Evolutionary conservation across 2,797 vertebrate species (phyloP), one percentile per base, ranked within the genome.

Genomic region (Xenopus petersii): DNA sequence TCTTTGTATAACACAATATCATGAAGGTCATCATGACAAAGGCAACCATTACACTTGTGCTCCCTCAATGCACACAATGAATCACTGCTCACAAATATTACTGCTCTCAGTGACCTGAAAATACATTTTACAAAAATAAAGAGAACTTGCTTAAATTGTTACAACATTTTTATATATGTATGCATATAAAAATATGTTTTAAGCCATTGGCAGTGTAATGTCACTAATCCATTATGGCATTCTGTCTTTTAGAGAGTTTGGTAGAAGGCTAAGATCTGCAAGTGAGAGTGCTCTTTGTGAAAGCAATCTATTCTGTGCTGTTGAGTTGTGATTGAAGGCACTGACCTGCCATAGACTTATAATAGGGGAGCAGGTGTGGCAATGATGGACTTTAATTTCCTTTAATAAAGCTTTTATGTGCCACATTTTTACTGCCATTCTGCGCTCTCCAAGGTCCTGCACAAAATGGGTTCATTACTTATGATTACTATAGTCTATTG

Each of bases 401-500:
- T 98, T 99, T 99, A 99, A 99, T 99, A 99, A 99, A 98, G 96
- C 97, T 99, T 99, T 99, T 98, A 98, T 99, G 96, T 94, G 95
- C 93, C 95, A 95, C 97, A 97, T 97, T 99, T 97, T 98, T 98
- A 98, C 97, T 98, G 96, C 96, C 97, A 98, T 94, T 94, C 92
- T 88, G 93, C 90, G 93, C 95, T 97, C 96, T 99, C 96, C 90
- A 94, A 96, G 97, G 96, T 97, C 97, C 96, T 94, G 93, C 94
- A 96, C 96, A 95, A 98, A 99, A 99, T 98, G 98, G 97, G 95
- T 98, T 99, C 97, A 99, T 99, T 99, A 99, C 97, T 98, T 99
- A 98, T 99, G 97, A 99, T 99, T 98, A 98, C 96, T 94, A 93
- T 93, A 94, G 94, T 95, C 96, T 97, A 98, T 98, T 97, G 96